These are phyloP conservation scores for Loris lydekkerianus DNA, from an alignment of 2,797 vertebrate genomes.

Conservation along the genomic window DNA sequence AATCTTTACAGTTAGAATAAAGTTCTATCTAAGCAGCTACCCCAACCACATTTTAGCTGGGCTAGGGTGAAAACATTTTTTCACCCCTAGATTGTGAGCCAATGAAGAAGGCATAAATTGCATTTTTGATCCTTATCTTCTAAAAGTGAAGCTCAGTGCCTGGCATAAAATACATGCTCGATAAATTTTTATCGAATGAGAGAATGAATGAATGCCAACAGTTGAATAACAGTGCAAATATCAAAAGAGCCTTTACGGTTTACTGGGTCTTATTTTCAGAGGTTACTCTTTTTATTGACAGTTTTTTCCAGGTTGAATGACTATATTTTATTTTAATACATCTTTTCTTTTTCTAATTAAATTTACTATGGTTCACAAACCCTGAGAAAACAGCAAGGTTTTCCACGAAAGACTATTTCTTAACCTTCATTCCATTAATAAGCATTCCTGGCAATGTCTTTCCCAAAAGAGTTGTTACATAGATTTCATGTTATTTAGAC, in stretches of 20 bases:
- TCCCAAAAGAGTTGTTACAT: conserved; percentile 78
- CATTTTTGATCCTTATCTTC: conserved; percentile 5
- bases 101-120: conserved; percentile 4
- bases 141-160: background rate
- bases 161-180: conserved; percentile 36
- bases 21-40: background rate
- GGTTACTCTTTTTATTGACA: conserved; percentile 53
- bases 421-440: conserved; percentile 73
- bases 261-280: conserved; percentile 58
- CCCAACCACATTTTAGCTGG: background rate
- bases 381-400: conserved; percentile 62
- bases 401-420: conserved; percentile 66
- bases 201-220: conserved; percentile 51
- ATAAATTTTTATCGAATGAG: conserved; percentile 61
- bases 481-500: conserved; percentile 77
- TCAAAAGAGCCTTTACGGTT: conserved; percentile 25
- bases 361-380: conserved; percentile 50
- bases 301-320: conserved; percentile 61
- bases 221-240: background rate
- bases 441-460: conserved; percentile 69
- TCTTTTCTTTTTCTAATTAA: conserved; percentile 77
- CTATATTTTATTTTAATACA: conserved; percentile 66
- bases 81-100: background rate
- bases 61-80: background rate
- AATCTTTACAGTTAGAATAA: background rate